A percentile compares a stretch with the other conserved stretches of the same genome.
These are phyloP conservation scores for Ashinkailepas kermadecensis DNA, from an alignment of 2,888 invertebrate genomes.

Conservation along the genomic window DNA sequence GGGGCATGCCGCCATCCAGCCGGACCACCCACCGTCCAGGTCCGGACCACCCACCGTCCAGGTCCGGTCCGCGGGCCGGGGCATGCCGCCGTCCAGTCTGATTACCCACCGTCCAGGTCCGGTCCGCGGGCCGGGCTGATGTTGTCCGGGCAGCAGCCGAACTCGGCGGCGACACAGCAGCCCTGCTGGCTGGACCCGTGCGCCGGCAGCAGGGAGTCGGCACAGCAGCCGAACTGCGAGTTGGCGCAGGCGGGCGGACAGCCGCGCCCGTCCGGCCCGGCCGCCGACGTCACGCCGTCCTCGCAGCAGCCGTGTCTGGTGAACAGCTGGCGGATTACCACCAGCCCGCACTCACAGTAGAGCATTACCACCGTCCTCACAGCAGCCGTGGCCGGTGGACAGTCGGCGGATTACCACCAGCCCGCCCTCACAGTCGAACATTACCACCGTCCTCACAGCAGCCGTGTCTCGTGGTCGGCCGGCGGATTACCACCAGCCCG, in stretches of 20 bases:
- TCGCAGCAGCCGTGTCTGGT: not conserved
- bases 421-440: no score
- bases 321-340: not conserved
- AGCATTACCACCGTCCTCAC: not conserved
- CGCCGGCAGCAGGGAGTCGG: slow-evolving; percentile 36
- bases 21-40: slow-evolving; percentile 48
- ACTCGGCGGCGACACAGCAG: slow-evolving; percentile 68
- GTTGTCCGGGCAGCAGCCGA: slow-evolving; percentile 81
- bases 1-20: no score
- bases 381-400: not conserved
- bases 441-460: not conserved
- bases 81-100: not conserved
- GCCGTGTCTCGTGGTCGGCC: not conserved
- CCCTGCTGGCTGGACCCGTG: slow-evolving; percentile 67
- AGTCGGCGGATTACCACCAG: no score
- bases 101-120: slow-evolving; percentile 50
- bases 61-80: slow-evolving; percentile 60
- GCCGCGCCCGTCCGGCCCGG: not conserved
- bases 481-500: no score
- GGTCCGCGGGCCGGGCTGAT: slow-evolving; percentile 68
- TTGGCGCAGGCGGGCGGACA: slow-evolving; percentile 34
- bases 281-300: not conserved
- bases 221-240: slow-evolving; percentile 39
- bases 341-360: no score
- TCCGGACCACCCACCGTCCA: slow-evolving; percentile 42